Percentiles rank a stretch among this genome's conserved stretches.
Evolutionary conservation across 2,113 vertebrate species (phyloP).

Genomic region (Conger conger): DNA sequence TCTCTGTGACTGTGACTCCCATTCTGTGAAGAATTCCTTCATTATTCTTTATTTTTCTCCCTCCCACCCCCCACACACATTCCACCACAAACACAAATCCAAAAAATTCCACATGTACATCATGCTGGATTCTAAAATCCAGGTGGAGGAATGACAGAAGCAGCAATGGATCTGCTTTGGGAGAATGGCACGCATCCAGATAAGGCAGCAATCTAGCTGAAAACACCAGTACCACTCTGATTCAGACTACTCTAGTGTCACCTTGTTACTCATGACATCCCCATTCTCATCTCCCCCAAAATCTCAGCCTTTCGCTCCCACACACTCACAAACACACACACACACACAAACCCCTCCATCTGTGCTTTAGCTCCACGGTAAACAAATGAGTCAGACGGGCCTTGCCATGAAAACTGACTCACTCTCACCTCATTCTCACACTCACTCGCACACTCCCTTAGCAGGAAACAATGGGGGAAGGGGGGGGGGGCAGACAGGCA

Average conservation of each 20-base stretch:
- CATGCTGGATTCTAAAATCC: background rate
- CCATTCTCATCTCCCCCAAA: background rate
- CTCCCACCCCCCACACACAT: background rate
- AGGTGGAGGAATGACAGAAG: background rate
- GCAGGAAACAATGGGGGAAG: constrained; percentile 37
- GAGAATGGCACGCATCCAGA: background rate
- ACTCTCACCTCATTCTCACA: constrained; percentile 36
- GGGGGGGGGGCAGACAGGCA: background rate
- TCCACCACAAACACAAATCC: background rate
- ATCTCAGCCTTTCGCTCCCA: background rate
- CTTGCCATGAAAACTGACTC: constrained; percentile 47
- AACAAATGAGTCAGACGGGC: constrained; percentile 52
- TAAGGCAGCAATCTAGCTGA: background rate
- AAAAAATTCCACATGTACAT: background rate
- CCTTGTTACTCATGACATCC: background rate
- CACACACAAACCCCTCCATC: constrained; percentile 21
- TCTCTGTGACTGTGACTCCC: background rate
- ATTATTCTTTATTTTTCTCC: background rate
- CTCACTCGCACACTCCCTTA: constrained; percentile 21
- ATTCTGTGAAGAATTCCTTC: constrained; percentile 6
- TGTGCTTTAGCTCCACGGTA: constrained; percentile 39
- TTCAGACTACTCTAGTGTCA: background rate
- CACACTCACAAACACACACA: constrained; percentile 10
- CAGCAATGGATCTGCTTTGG: background rate
- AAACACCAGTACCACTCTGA: background rate